phyloP scores from a whole-genome alignment of 2,113 vertebrate species.

The Rhinoptilus africanus region DNA sequence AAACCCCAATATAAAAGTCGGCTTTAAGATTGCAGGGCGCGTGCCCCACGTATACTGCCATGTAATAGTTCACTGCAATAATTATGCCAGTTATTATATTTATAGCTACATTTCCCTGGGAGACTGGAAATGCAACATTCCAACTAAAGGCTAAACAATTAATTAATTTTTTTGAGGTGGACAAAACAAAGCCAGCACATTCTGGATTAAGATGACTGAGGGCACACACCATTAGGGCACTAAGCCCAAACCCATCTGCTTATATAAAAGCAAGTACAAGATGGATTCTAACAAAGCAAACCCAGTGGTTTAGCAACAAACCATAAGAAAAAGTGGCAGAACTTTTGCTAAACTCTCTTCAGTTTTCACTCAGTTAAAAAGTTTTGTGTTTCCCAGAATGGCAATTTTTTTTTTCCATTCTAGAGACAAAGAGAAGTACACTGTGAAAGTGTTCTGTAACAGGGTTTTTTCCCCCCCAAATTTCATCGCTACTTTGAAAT shows the following conservation, averaged over 20 bases:
- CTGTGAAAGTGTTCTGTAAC: neutral
- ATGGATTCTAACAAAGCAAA: neutral
- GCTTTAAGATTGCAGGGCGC: neutral
- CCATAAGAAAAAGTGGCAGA: neutral
- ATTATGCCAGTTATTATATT: constrained; percentile 16
- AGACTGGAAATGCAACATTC: constrained; percentile 61
- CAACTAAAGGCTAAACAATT: constrained; percentile 38
- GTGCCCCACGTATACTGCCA: neutral
- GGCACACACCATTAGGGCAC: neutral
- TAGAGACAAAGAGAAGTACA: neutral
- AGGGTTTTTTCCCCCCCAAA: neutral
- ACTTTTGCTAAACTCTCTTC: neutral
- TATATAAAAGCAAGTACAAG: neutral
- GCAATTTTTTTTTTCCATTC: neutral
- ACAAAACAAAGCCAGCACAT: constrained; percentile 1
- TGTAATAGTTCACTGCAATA: neutral
- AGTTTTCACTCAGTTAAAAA: neutral
- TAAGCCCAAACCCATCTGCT: neutral
- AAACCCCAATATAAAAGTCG: neutral
- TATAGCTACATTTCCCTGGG: constrained; percentile 6
- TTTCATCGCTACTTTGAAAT: neutral
- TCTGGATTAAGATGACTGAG: neutral
- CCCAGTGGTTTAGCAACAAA: neutral
- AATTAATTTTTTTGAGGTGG: neutral
- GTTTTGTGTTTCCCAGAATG: neutral